These are phyloP conservation scores for Hyposoter dolosus DNA, from an alignment of 2,888 invertebrate species.

Conservation along the genomic window DNA sequence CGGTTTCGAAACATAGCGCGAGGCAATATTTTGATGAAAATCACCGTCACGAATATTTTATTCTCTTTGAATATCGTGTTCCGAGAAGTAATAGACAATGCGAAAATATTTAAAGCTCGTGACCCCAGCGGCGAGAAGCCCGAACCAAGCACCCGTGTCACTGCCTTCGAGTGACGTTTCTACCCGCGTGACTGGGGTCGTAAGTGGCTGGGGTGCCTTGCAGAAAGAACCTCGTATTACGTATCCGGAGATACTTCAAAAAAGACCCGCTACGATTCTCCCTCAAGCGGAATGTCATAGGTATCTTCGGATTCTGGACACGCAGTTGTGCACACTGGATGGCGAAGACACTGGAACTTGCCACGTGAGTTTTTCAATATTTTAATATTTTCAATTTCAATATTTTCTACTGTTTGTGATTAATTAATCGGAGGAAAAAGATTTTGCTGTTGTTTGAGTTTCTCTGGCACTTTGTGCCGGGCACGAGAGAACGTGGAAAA, in stretches of 20 bases:
- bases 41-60: too few relatives aligned
- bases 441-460: not conserved
- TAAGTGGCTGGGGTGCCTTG: slow-evolving; percentile 69
- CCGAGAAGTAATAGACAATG: not conserved
- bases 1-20: too few relatives aligned
- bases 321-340: slow-evolving; percentile 68
- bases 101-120: slow-evolving; percentile 54
- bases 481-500: not conserved
- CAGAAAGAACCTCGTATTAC: slow-evolving; percentile 7
- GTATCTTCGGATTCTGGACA: slow-evolving; percentile 48
- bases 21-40: too few relatives aligned
- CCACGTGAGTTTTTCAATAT: slow-evolving; percentile 65
- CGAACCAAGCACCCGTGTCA: slow-evolving; percentile 63
- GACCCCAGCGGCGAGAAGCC: slow-evolving; percentile 46
- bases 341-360: slow-evolving; percentile 67
- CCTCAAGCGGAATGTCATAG: slow-evolving; percentile 60
- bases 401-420: not conserved
- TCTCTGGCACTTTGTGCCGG: not conserved
- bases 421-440: not conserved
- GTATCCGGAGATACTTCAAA: slow-evolving; percentile 62
- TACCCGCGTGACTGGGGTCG: slow-evolving; percentile 57
- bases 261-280: slow-evolving; percentile 60
- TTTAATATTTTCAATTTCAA: not conserved
- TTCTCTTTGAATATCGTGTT: not conserved
- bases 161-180: slow-evolving; percentile 62